phyloP scores from a whole-genome alignment of 2,113 vertebrate genomes.

The Stomatorhinus ivindoensis region DNA sequence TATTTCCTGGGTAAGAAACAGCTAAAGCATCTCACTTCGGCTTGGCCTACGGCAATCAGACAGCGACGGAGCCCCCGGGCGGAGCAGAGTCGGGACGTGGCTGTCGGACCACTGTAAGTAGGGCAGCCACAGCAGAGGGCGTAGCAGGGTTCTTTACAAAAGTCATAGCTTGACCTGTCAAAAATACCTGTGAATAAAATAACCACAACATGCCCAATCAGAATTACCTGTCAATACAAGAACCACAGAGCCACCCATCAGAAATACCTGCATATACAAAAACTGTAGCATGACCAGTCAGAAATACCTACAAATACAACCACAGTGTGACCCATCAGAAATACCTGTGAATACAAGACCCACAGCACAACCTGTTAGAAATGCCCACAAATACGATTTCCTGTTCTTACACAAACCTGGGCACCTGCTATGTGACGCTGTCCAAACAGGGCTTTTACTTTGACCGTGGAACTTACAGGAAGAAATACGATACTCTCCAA shows the following conservation, averaged over 20 bases:
- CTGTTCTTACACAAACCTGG: neutral
- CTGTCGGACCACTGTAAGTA: neutral
- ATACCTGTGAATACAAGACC: neutral
- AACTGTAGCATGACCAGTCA: neutral
- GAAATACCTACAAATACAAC: neutral
- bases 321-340: neutral
- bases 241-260: neutral
- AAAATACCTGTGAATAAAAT: neutral
- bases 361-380: neutral
- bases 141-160: neutral
- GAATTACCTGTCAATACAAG: neutral
- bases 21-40: neutral
- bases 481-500: neutral
- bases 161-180: neutral
- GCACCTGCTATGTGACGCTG: neutral
- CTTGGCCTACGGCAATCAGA: slow-evolving; percentile 10
- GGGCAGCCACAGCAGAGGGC: neutral
- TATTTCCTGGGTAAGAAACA: slow-evolving; percentile 10
- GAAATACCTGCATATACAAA: neutral
- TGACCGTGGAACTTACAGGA: neutral
- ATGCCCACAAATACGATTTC: neutral
- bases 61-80: neutral
- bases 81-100: neutral
- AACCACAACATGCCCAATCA: neutral
- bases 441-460: neutral